Percentiles rank a stretch among this genome's conserved stretches.
These are phyloP conservation scores for Drosophila aff. DNA, from an alignment of 1,140 invertebrate genomes.

Conservation along the genomic window DNA sequence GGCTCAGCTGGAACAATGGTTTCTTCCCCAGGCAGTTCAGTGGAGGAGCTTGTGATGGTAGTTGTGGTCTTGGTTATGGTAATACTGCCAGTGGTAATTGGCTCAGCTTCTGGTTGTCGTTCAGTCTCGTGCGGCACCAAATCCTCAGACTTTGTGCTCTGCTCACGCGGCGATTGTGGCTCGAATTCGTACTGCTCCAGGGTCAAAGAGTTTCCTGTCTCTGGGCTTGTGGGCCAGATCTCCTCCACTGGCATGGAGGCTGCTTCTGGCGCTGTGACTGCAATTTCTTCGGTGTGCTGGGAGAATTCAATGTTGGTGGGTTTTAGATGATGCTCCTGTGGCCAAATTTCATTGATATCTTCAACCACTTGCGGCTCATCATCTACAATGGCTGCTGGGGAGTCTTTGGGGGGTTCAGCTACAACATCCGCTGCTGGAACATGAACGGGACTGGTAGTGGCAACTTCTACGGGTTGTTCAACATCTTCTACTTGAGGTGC, in stretches of 20 bases:
- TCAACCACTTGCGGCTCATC: conserved; percentile 52
- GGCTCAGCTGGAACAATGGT: not conserved
- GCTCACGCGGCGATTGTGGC: conserved; percentile 35
- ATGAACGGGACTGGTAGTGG: conserved; percentile 77
- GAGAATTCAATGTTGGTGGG: conserved; percentile 82
- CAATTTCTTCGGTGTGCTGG: conserved; percentile 56
- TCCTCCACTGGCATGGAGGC: conserved; percentile 60
- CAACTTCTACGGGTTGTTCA: conserved; percentile 79
- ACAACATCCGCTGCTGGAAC: conserved; percentile 75
- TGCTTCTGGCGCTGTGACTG: conserved; percentile 10
- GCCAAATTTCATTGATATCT: conserved; percentile 82
- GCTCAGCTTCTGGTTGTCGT: not conserved
- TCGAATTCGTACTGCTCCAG: conserved; percentile 74
- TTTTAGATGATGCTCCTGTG: conserved; percentile 72
- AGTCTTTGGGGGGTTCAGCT: conserved; percentile 36
- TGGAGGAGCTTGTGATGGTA: conserved; percentile 22
- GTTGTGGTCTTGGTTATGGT: conserved; percentile 50
- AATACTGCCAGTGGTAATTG: conserved; percentile 45
- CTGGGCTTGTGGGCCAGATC: conserved; percentile 78
- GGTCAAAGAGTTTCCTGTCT: conserved; percentile 75
- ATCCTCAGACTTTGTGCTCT: conserved; percentile 29
- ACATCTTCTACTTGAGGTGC: conserved; percentile 84
- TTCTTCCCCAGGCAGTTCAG: not conserved
- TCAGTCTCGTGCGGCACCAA: conserved; percentile 20
- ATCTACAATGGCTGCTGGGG: conserved; percentile 26